Base-by-base conservation (phyloP, 2,113 vertebrate genomes). In the Clarias magur region DNA sequence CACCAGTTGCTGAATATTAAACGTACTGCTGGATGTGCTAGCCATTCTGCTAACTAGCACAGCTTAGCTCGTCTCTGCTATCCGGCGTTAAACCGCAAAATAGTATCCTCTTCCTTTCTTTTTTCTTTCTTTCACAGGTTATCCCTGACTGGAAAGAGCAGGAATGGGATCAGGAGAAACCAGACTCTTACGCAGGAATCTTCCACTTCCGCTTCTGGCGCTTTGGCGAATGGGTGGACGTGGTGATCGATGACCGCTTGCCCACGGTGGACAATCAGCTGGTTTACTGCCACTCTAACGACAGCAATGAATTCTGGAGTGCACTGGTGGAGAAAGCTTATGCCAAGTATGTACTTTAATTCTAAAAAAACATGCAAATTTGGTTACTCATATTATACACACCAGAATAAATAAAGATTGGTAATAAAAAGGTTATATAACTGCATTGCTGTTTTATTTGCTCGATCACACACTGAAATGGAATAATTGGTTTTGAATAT, bases 181-280 rank as follows among this genome's bases (percentile, higher is more conserved):
- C 96, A 0, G 93, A 95, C 0, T 92, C 90, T 53, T 98, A 99
- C 0, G 93, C 90, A 0, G 98, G 98, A 59, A 99, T 99, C 90
- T 99, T 99, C 91, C 98, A 99, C 89, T 99, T 99, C 94, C 94
- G 95, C 13, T 99, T 99, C 93, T 99, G 98, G 98, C 95, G 96
- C 80, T 99, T 99, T 0, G 98, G 98, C 11, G 93, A 96, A n/a
- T 99, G 98, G 98, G 91, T 96, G 90, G 98, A 99, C 0, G 97
- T 99, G 88, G 97, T 99, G 92, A 96, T 99, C 0, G 98, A 99
- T 12, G 98, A 99, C 93, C 96, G 95, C 67, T 93, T 99, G 90
- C 97, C 97, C 80, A 99, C 98, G 0, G 94, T 95, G 30, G 95
- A 96, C 91, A 97, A 97, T 80, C 90, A 97, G 91, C 96, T 99